phyloP scores from a whole-genome alignment of 2,113 vertebrate species.

The Zeus faber region DNA sequence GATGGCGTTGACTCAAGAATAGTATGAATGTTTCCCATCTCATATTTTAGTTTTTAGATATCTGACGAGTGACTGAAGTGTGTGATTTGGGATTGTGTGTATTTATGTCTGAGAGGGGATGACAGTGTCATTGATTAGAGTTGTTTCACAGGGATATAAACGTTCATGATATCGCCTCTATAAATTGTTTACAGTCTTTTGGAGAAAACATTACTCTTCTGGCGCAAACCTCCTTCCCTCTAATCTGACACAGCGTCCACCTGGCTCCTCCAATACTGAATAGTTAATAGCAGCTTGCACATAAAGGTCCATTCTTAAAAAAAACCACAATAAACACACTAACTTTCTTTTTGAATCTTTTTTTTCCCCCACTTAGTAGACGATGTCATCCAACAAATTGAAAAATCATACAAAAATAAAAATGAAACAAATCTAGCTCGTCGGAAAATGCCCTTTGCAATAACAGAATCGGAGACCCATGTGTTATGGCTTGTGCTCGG shows the following conservation, averaged over 20 bases:
- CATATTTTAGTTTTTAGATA: no score
- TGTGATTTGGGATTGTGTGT: no score
- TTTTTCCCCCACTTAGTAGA: slow-evolving; percentile 24
- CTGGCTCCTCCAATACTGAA: slow-evolving; percentile 60
- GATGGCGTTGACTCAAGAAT: no score
- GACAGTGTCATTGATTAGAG: no score
- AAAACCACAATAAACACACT: no score
- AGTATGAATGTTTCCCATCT: no score
- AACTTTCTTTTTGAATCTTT: no score
- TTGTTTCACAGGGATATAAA: no score
- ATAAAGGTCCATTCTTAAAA: slow-evolving; percentile 47
- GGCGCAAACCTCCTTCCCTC: no score
- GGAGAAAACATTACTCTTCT: background rate
- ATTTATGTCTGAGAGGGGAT: slow-evolving; percentile 10
- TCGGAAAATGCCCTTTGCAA: slow-evolving; percentile 47
- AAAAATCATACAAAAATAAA: slow-evolving; percentile 24
- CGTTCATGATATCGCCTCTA: slow-evolving; percentile 23
- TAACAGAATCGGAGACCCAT: background rate
- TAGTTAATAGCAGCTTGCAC: slow-evolving; percentile 74
- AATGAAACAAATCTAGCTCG: no score
- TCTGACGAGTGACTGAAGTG: no score
- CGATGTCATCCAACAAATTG: slow-evolving; percentile 32
- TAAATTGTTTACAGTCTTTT: background rate
- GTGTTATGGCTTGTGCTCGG: slow-evolving; percentile 49
- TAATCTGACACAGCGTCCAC: slow-evolving; percentile 30